Conservation (phyloP, 2,797 vertebrate species). For the Cryptoblepharus egeriae region DNA sequence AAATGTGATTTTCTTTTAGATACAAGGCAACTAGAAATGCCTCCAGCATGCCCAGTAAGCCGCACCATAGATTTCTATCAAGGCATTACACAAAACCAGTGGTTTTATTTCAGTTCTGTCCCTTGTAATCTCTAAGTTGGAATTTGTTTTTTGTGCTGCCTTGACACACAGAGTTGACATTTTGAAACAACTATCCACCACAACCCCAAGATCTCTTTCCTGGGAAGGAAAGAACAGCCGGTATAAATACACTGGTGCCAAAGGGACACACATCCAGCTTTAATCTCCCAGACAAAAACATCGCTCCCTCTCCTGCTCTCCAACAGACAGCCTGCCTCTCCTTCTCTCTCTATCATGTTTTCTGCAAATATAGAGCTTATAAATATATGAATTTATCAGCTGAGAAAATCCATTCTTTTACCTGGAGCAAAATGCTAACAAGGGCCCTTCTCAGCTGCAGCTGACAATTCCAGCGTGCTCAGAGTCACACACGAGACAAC, state of each 20-base stretch:
- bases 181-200: not conserved
- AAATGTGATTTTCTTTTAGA: not conserved
- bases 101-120: not conserved
- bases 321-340: constrained; percentile 54
- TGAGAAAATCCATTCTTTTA: constrained; percentile 73
- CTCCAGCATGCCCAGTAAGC: not conserved
- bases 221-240: constrained; percentile 57
- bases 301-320: constrained; percentile 58
- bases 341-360: constrained; percentile 33
- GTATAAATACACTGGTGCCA: constrained; percentile 67
- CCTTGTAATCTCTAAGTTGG: not conserved
- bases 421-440: constrained; percentile 74
- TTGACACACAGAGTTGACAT: not conserved
- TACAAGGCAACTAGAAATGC: too few relatives aligned
- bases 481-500: constrained; percentile 70
- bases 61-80: not conserved
- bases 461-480: constrained; percentile 73
- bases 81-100: not conserved
- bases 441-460: constrained; percentile 64
- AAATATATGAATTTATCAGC: constrained; percentile 74
- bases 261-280: constrained; percentile 59
- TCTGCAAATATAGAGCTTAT: constrained; percentile 69
- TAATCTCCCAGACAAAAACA: constrained; percentile 68
- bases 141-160: not conserved
- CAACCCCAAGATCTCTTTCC: not conserved